Base-by-base conservation (phyloP, 2,797 vertebrate species). In the Rhyacichthys aspro region DNA sequence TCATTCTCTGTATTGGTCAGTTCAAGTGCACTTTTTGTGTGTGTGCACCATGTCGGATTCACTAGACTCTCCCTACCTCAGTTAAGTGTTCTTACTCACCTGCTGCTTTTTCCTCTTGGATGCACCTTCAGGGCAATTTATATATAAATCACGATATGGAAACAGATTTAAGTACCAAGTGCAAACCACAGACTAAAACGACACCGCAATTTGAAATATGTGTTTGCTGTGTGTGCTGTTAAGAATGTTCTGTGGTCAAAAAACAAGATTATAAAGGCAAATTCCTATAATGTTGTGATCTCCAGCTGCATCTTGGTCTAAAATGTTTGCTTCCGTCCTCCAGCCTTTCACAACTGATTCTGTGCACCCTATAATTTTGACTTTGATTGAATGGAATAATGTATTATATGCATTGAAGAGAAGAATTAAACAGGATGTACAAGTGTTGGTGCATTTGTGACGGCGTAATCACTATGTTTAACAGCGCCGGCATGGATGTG, bases 381-480 rank as follows among this genome's bases (percentile, higher is more conserved):
- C 50, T 39, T 52, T n/a, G 37, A 38, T 38, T 52, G 48, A 52
- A 52, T 38, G 37, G 37, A 53, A 53, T 39, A 53, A 53, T 53
- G 37, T 53, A 53, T 53, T 39, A 39, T 18, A 23, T 14, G 33
- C 44, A 57, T 55, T 14, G 67, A 59, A 54, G 52, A 63, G 45
- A 70, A 48, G 65, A 66, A 55, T 49, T 47, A 41, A 55, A 47
- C 56, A 70, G 44, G 54, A 59, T 67, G 45, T 45, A 28, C 41
- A 14, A 47, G 39, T 45, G 50, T 55, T 50, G 47, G 55, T 48
- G 56, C 43, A 46, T 46, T 38, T 65, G 41, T 64, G 55, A 50
- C 37, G 8, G 37, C 10, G 12, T 39, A 53, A 53, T 53, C 17
- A 53, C n/a, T 60, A 16, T 54, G 23, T 42, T 33, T 45, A 14